Percentiles rank a stretch among this genome's conserved stretches.
phyloP scores from a whole-genome alignment of 2,797 vertebrate species.

The Novumbra hubbsi region DNA sequence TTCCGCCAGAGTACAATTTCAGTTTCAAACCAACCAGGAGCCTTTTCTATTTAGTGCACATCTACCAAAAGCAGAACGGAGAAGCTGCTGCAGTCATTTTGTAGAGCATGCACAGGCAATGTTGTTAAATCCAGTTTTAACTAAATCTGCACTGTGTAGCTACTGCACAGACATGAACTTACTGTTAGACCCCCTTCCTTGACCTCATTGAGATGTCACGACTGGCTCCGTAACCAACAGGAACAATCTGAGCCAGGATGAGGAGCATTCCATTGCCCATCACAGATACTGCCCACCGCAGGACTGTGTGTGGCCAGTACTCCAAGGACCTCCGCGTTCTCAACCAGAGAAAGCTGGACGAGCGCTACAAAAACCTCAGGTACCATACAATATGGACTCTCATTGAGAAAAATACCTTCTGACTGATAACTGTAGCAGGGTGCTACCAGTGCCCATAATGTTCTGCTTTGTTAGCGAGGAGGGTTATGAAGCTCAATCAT shows the following conservation, averaged over 20 bases:
- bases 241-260: conserved; percentile 3
- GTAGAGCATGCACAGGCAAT: too few species aligned
- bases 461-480: not conserved
- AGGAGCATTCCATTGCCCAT: not conserved
- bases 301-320: not conserved
- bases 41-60: too few species aligned
- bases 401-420: not conserved
- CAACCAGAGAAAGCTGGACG: conserved; percentile 1
- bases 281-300: not conserved
- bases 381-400: not conserved
- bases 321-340: not conserved
- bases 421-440: not conserved
- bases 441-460: not conserved
- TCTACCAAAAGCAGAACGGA: too few species aligned
- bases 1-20: too few species aligned
- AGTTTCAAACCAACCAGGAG: too few species aligned
- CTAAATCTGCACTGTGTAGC: not conserved
- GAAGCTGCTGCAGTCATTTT: too few species aligned
- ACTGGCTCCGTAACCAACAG: conserved; percentile 10
- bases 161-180: not conserved
- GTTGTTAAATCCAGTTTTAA: not conserved
- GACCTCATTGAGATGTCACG: conserved; percentile 3
- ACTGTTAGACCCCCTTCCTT: conserved; percentile 11
- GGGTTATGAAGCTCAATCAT: not conserved
- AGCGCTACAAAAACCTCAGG: conserved; percentile 5